Base-by-base conservation (phyloP, 1,140 invertebrate genomes). In the Drosophila yakuba region DNA sequence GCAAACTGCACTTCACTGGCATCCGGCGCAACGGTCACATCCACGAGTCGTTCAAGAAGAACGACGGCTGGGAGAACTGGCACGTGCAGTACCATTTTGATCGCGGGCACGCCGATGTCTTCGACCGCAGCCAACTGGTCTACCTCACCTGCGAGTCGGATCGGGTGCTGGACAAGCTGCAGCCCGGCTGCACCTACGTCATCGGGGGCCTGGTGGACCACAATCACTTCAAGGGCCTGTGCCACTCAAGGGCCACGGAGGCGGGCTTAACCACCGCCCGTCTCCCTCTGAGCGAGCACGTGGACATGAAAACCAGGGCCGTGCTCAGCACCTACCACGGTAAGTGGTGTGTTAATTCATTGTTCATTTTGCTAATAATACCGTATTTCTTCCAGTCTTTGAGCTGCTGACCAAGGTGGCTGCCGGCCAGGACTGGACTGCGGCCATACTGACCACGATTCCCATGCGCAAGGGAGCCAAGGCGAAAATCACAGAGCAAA, bases 161-260 rank as follows among this genome's bases (percentile, higher is more conserved):
- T 54, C 98, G 98, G 94, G 93, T 98, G 3, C 94, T 99, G 58
- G 94, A 95, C 56, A 93, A 93, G 51, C 93, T 99, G 67, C 95
- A 97, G 74, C 94, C 96, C 14, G 94, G 95, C 63, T 96, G 96
- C 92, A 95, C 96, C 44, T 99, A 99, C 90, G 95, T 99, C 43
- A 99, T 99, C 93, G 98, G 99, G 45, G 99, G 98, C 52, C 93
- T 99, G 15, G 98, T 99, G 1, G 99, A 99, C 93, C 98, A 99
- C 92, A 99, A 99, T 94, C 94, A 95, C 76, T 96, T 98, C 79
- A 99, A 99, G 96, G 98, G 98, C 6, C 91, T 98, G 15, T 99
- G 97, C 92, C 95, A 97, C 92, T 94, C 95, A 75, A 93, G 97
- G 77, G 98, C 99, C 15, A 77, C 93, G 44, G 94, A 97, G 90